A percentile compares a stretch with the other conserved stretches of the same genome.
Conservation (phyloP, 2,113 vertebrate genomes). For the Tragelaphus imberbis region DNA sequence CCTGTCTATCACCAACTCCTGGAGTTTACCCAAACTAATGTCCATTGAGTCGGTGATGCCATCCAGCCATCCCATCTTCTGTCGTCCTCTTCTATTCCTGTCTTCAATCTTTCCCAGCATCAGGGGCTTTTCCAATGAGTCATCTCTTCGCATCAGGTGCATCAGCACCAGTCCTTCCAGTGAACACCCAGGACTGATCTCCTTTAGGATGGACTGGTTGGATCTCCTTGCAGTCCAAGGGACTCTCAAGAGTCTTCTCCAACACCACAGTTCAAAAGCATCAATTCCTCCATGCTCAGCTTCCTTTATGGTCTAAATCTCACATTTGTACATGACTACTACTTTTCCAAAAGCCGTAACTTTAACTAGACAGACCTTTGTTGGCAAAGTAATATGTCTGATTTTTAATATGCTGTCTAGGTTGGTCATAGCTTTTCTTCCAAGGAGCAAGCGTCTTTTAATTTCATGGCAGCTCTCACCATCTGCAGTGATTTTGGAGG, state of each 20-base stretch:
- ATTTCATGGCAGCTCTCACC: not conserved
- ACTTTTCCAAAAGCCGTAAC: not conserved
- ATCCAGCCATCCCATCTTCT: not conserved
- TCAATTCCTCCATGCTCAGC: not conserved
- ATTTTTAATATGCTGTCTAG: not conserved
- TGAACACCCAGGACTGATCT: not conserved
- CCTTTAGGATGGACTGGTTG: not conserved
- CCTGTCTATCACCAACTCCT: not conserved
- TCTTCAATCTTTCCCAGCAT: not conserved
- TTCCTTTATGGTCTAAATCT: not conserved
- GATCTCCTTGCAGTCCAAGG: not conserved
- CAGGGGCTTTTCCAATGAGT: not conserved
- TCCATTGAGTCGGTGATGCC: not conserved
- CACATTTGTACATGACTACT: not conserved
- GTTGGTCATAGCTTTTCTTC: not conserved
- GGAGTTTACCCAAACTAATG: not conserved
- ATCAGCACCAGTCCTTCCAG: not conserved
- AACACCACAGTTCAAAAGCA: not conserved
- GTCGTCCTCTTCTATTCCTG: not conserved
- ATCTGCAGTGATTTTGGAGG: not conserved
- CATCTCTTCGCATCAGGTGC: not conserved
- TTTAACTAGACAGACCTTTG: not conserved
- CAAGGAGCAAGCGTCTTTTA: not conserved
- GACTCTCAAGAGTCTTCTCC: not conserved
- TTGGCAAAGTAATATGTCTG: not conserved